A percentile compares a stretch with the other conserved stretches of the same genome.
Conservation (phyloP, 2,888 invertebrate species). For the Acronicta alni region DNA sequence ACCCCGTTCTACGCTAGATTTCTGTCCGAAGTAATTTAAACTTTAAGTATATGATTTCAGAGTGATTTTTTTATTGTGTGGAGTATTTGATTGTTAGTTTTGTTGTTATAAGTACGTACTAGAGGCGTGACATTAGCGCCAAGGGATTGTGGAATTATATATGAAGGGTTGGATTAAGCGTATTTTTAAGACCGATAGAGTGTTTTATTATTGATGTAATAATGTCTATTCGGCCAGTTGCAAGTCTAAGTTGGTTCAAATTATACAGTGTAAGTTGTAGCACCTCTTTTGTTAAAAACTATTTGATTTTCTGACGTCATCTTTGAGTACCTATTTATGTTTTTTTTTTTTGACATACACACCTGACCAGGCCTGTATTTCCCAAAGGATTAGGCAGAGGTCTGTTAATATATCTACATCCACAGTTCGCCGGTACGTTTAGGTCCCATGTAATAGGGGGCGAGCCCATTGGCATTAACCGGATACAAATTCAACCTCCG, state of each 20-base stretch:
- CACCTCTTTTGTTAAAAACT: too few species aligned
- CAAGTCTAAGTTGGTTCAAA: slow-evolving; percentile 31
- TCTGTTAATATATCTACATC: too few species aligned
- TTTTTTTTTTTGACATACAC: too few species aligned
- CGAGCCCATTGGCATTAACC: too few species aligned
- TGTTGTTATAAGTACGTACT: slow-evolving; percentile 79
- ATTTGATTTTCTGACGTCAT: neutral
- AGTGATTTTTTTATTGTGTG: slow-evolving; percentile 48
- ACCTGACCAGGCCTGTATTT: too few species aligned
- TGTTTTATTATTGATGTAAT: slow-evolving; percentile 77
- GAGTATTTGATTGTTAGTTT: slow-evolving; percentile 67
- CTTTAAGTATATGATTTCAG: slow-evolving; percentile 39
- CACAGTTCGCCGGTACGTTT: too few species aligned
- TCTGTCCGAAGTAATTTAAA: slow-evolving; percentile 38
- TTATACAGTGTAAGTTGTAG: slow-evolving; percentile 18
- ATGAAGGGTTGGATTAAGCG: slow-evolving; percentile 86
- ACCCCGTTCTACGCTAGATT: slow-evolving; percentile 69
- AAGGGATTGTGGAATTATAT: slow-evolving; percentile 82
- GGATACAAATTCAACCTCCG: too few species aligned
- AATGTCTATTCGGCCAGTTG: slow-evolving; percentile 66
- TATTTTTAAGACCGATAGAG: slow-evolving; percentile 73
- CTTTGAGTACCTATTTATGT: too few species aligned
- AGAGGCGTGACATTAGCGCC: slow-evolving; percentile 88
- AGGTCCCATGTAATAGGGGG: too few species aligned
- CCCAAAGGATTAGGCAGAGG: too few species aligned